Conservation (phyloP, 1,140 invertebrate species). For the Pemphigus obesinymphae region DNA sequence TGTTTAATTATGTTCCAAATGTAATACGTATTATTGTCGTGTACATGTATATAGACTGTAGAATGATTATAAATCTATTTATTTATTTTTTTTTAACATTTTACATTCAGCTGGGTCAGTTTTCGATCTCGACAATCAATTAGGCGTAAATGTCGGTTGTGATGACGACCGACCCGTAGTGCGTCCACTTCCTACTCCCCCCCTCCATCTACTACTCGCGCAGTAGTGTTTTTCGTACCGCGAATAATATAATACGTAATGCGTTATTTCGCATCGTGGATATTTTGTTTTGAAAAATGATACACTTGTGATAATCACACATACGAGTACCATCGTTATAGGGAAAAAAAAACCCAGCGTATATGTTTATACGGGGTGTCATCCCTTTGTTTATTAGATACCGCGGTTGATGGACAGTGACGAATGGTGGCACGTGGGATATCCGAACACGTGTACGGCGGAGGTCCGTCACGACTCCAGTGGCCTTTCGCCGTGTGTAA, state of each 20-base stretch:
- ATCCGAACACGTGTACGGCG: conserved; percentile 3
- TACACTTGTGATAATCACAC: background rate
- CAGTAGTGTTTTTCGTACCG: background rate
- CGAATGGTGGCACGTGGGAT: conserved; percentile 32
- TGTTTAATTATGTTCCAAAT: no score
- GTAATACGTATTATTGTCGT: no score
- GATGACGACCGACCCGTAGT: no score
- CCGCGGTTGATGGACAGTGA: conserved; percentile 20
- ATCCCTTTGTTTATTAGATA: conserved; percentile 26
- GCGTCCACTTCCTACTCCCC: no score
- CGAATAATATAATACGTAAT: background rate
- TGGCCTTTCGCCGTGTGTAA: background rate
- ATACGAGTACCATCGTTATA: background rate
- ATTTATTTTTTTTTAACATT: no score
- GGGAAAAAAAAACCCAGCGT: background rate
- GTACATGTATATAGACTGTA: no score
- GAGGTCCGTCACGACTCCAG: background rate
- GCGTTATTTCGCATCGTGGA: background rate
- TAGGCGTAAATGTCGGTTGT: no score
- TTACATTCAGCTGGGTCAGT: no score
- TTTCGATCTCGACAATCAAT: no score
- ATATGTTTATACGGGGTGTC: background rate
- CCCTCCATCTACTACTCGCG: no score
- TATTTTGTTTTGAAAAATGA: conserved; percentile 30
- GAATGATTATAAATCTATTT: no score